Base-by-base conservation (phyloP, 2,888 invertebrate genomes). In the Thecocarcelia acutangulata region DNA sequence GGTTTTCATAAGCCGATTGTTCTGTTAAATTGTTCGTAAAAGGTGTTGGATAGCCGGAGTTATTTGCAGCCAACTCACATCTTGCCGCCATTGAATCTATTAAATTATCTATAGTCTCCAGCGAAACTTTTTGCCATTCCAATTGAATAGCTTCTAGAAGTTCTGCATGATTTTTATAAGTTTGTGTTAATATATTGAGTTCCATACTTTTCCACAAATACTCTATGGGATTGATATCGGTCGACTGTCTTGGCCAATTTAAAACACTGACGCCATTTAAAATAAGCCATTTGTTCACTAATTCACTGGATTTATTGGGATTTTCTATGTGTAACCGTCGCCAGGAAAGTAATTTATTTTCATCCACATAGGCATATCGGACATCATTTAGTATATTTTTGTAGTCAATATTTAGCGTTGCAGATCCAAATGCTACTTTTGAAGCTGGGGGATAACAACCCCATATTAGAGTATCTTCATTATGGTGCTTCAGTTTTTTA, bases 181-280 rank as follows among this genome's bases (percentile, higher is more conserved):
- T 56, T 56, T 56, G 15, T 9, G 13, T n/a, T 11, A 54, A 8
- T 17, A 73, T 56, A 56, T 56, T 54, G 5, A 28, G 13, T n/a
- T 73, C 73, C 44, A 70, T 42, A 40, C 2, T 44, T 64, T 58
- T 15, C 56, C 64, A 74, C 21, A 74, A 19, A 46, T 48, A 19
- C 12, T 74, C 74, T 12, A 74, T 66, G 12, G 66, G 64, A 42
- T 74, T 66, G 2, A 74, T 24, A 33, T 74, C 64, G 1, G 48
- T n/a, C 24, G 64, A 58, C 48, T 74, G 48, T 13, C 9, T 13
- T 12, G 74, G 66, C 64, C 74, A 66, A 3, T 58, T 66, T 8
- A 66, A 63, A 56, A 73, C 19, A 15, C 28, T 15, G 3, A 63
- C 64, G 0, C 15, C 56, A 21, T 46, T 54, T 12, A 54, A 21